Evolutionary conservation across 2,888 invertebrate genomes (phyloP), one percentile per base, ranked within the genome.

Genomic region (Calliscelio sp.): DNA sequence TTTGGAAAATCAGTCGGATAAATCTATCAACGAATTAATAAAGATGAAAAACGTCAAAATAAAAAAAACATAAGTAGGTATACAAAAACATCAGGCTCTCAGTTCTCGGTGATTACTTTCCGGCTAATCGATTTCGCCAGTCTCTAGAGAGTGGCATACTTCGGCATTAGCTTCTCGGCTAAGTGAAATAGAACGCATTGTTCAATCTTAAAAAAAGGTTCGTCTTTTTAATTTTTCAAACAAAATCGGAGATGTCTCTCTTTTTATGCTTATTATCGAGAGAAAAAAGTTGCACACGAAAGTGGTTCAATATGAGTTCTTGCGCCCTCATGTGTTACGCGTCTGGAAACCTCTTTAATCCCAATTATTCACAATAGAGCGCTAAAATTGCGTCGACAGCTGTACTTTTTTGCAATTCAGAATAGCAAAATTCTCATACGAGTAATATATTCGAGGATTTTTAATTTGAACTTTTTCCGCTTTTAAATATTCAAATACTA

Each of bases 61-160:
- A 53, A 16, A 35, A 44, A n/a, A 38, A 35, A 24, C 0, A 16
- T 22, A 20, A 38, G 11, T 32, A 25, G 20, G 32, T 5, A 22
- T 1, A 24, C 5, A n/a, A n/a, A 7, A 18, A 53, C 24, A 25
- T 53, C 16, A 2, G 5, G 28, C 25, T 55, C 18, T 38, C 35
- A n/a, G n/a, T n/a, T 44, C 41, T 35, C 2, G 20, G 55, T 18
- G 35, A 20, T 38, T 38, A 32, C 35, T 20, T 57, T 35, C 53
- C 20, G 71, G 68, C 44, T 80, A 77, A 85, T 85, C 85, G 84
- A 85, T 84, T 77, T 53, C 49, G 59, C 49, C 16, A 25, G 61
- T 80, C 81, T 70, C 84, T 10, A 7, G 35, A 55, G 68, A 46
- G 18, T 53, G n/a, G 3, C 25, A 24, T 49, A 66, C 32, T 57